A percentile compares a stretch with the other conserved stretches of the same genome.
These are phyloP conservation scores for Pelagia noctiluca DNA, from an alignment of 30 jellyfish, hydroid and myxozoan genomes.

Conservation along the genomic window DNA sequence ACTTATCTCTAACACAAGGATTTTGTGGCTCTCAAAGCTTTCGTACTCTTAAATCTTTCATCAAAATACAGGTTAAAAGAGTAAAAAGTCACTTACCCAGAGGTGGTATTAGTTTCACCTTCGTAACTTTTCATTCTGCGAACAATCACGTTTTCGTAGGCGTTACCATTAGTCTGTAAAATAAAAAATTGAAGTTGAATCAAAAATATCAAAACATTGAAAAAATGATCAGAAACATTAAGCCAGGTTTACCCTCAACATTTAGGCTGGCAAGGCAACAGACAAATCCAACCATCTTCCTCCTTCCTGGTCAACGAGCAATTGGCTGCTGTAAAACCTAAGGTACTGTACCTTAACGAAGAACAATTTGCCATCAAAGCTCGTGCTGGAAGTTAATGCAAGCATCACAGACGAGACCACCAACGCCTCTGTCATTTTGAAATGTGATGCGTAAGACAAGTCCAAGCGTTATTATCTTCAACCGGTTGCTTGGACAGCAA, in stretches of 20 bases:
- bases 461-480: too few relatives aligned
- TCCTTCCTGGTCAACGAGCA: too few relatives aligned
- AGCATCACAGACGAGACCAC: background rate
- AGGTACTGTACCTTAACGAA: background rate
- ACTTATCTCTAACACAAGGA: conserved; percentile 2
- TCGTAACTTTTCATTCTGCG: conserved; percentile 78
- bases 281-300: too few relatives aligned
- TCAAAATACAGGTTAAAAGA: background rate
- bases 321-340: too few relatives aligned
- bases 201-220: too few relatives aligned
- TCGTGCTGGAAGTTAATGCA: background rate
- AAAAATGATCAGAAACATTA: background rate
- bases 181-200: background rate
- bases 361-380: background rate
- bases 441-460: too few relatives aligned
- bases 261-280: too few relatives aligned
- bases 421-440: background rate
- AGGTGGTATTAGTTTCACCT: conserved; percentile 34
- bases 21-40: background rate
- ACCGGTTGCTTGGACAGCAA: too few relatives aligned
- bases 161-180: conserved; percentile 62
- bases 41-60: background rate
- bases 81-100: conserved; percentile 46
- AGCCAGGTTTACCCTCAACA: background rate
- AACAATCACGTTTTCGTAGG: conserved; percentile 74